phyloP scores from a whole-genome alignment of 2,797 vertebrate genomes.

The Erpetoichthys calabaricus region DNA sequence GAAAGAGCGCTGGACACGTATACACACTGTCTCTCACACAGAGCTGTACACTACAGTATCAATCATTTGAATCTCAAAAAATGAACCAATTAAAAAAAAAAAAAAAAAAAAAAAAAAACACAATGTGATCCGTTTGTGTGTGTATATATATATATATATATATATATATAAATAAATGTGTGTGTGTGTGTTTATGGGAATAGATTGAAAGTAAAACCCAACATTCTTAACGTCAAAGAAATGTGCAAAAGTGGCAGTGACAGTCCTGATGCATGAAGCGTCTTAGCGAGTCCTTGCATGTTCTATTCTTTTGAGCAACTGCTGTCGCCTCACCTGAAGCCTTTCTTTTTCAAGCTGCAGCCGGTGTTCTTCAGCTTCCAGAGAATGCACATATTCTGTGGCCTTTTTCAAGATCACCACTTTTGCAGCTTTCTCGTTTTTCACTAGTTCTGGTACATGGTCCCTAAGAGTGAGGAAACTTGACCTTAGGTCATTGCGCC shows the following conservation, averaged over 20 bases:
- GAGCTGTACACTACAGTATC: constrained; percentile 3
- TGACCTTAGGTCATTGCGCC: constrained; percentile 89
- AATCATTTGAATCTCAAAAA: not conserved
- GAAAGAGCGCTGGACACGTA: constrained; percentile 19
- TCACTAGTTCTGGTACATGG: constrained; percentile 86
- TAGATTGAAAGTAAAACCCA: constrained; percentile 84
- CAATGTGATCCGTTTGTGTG: constrained; percentile 26
- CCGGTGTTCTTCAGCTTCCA: constrained; percentile 72
- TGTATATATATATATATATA: too few species aligned
- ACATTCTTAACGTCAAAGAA: constrained; percentile 99
- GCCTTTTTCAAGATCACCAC: constrained; percentile 97
- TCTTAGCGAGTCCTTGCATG: constrained; percentile 83
- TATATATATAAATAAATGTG: too few species aligned
- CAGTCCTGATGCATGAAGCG: constrained; percentile 53
- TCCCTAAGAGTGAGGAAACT: constrained; percentile 91
- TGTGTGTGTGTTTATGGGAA: constrained; percentile 42
- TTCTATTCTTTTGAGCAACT: constrained; percentile 77
- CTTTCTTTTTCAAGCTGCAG: constrained; percentile 81
- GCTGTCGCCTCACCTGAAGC: constrained; percentile 69
- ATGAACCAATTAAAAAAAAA: constrained; percentile 1
- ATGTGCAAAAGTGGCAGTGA: constrained; percentile 99
- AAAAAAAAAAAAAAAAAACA: constrained; percentile 22
- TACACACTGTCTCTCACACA: constrained; percentile 18
- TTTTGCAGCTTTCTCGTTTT: constrained; percentile 93
- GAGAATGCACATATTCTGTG: constrained; percentile 77